Evolutionary conservation across 2,797 vertebrate species (phyloP).

Genomic region (Agapornis canus): DNA sequence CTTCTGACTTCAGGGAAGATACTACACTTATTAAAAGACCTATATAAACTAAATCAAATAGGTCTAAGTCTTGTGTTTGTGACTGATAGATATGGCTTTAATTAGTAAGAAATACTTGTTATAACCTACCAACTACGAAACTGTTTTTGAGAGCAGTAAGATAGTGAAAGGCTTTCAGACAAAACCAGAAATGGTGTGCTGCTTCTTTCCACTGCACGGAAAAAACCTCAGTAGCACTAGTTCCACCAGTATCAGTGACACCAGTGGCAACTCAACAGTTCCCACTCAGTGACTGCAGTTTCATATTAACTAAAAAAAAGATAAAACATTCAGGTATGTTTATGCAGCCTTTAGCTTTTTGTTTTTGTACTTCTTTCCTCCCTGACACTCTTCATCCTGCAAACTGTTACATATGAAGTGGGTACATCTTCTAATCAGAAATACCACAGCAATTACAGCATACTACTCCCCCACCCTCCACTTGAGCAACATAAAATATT

Average conservation of each 20-base stretch:
- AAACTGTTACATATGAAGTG: neutral
- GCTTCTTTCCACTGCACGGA: neutral
- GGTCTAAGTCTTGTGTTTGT: neutral
- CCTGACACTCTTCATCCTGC: neutral
- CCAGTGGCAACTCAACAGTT: neutral
- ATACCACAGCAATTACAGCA: constrained; percentile 42
- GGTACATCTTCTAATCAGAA: constrained; percentile 37
- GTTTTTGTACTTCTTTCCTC: neutral
- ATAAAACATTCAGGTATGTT: constrained; percentile 15
- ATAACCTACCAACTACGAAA: neutral
- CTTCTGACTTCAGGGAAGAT: neutral
- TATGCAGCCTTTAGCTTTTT: neutral
- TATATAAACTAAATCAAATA: neutral
- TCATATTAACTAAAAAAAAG: neutral
- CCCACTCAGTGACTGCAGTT: neutral
- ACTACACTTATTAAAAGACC: neutral
- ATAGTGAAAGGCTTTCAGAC: neutral
- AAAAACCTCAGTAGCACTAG: neutral
- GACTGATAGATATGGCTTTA: neutral
- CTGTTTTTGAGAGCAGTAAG: neutral
- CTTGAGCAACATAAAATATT: neutral
- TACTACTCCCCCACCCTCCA: neutral
- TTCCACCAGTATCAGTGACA: neutral
- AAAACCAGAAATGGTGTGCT: neutral
- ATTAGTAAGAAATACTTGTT: neutral